A percentile compares a stretch with the other conserved stretches of the same genome.
These are phyloP conservation scores for Macrochelys suwanniensis DNA, from an alignment of 2,797 vertebrate species.

Conservation along the genomic window DNA sequence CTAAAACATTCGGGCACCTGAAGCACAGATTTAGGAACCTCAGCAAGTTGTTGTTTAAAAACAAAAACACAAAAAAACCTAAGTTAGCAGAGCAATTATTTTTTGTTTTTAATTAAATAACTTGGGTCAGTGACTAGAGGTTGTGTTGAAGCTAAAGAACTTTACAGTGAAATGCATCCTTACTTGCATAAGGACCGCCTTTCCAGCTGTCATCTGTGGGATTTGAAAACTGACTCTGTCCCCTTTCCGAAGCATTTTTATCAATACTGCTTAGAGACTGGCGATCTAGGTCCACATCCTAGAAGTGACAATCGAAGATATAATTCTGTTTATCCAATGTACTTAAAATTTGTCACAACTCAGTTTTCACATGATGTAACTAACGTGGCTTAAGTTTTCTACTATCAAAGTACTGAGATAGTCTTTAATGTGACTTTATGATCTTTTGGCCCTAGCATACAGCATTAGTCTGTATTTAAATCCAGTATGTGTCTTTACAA, in stretches of 20 bases:
- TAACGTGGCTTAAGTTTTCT: neutral
- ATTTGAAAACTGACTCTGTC: conserved; percentile 95
- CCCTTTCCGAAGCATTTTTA: conserved; percentile 93
- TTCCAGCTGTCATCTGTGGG: conserved; percentile 96
- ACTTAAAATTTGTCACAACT: neutral
- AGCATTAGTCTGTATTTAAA: neutral
- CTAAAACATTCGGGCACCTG: neutral
- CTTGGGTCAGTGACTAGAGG: neutral
- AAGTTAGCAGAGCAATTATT: neutral
- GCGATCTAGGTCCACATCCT: conserved; percentile 94
- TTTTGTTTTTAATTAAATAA: neutral
- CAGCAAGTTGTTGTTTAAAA: neutral
- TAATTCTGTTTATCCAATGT: neutral
- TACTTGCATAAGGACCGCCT: conserved; percentile 90
- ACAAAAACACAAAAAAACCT: too few relatives aligned
- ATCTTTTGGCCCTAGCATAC: neutral
- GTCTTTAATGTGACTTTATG: neutral
- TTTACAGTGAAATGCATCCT: conserved; percentile 65
- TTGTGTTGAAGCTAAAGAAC: neutral
- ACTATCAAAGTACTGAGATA: neutral
- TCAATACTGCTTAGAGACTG: conserved; percentile 96
- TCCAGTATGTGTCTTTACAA: neutral
- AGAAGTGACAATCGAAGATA: conserved; percentile 35
- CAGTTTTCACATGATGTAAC: neutral
- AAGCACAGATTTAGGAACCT: neutral